Percentiles rank a stretch among this genome's conserved stretches.
Conservation (phyloP, 2,113 vertebrate species). For the Anhinga anhinga region DNA sequence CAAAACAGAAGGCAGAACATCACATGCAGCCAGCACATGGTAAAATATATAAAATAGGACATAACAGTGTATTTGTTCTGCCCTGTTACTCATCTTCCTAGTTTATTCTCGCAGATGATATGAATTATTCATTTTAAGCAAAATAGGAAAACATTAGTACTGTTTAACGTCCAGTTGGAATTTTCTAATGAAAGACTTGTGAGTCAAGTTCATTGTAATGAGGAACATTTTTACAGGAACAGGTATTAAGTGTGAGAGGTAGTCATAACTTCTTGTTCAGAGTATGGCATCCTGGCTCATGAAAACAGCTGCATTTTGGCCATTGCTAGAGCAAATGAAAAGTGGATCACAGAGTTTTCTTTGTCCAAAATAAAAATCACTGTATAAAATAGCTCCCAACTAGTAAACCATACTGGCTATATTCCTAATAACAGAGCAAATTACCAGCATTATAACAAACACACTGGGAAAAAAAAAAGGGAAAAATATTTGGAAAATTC, state of each 20-base stretch:
- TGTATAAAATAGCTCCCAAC: background rate
- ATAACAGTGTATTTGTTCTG: background rate
- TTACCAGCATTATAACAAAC: background rate
- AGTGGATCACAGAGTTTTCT: background rate
- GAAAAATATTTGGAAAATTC: background rate
- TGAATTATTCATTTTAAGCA: constrained; percentile 43
- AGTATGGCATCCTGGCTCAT: background rate
- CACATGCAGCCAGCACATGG: background rate
- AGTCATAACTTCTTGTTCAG: background rate
- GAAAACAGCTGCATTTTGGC: background rate
- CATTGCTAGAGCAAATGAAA: background rate
- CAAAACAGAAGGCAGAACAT: background rate
- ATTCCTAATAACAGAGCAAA: background rate
- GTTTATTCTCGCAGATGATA: background rate
- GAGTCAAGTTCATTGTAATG: background rate
- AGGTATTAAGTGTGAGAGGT: background rate
- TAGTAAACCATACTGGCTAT: background rate
- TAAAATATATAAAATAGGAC: background rate
- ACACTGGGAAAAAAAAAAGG: background rate
- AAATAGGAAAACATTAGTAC: background rate
- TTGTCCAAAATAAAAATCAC: background rate
- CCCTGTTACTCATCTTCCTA: background rate
- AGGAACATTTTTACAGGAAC: background rate
- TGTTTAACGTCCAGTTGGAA: constrained; percentile 1
- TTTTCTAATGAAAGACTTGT: constrained; percentile 4